Evolutionary conservation across 2,113 vertebrate species (phyloP).

Genomic region (Amphiprion ocellaris): DNA sequence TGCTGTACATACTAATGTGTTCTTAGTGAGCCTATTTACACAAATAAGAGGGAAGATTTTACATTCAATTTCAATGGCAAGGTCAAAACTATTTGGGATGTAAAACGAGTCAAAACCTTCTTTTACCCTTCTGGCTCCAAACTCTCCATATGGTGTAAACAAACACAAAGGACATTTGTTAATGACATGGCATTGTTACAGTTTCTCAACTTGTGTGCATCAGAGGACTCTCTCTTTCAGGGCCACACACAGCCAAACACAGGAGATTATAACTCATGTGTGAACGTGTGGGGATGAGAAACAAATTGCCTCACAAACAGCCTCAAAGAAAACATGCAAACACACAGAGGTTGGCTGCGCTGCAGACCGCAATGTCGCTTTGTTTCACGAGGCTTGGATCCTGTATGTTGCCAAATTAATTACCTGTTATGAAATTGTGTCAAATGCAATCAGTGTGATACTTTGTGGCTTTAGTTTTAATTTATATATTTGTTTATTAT

Average conservation of each 20-base stretch:
- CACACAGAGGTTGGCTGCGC: neutral
- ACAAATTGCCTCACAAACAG: conserved; percentile 16
- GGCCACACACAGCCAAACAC: conserved; percentile 29
- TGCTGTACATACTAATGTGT: conserved; percentile 55
- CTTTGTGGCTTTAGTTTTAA: neutral
- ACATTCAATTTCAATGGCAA: conserved; percentile 52
- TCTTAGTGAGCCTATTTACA: conserved; percentile 3
- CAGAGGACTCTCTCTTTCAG: conserved; percentile 39
- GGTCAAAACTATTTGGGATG: conserved; percentile 67
- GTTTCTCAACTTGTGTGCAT: conserved; percentile 50
- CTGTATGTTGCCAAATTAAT: conserved; percentile 30
- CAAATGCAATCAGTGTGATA: neutral
- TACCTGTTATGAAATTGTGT: conserved; percentile 18
- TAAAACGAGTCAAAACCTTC: conserved; percentile 53
- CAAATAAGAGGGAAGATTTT: conserved; percentile 32
- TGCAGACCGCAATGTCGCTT: conserved; percentile 9
- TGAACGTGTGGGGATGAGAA: conserved; percentile 37
- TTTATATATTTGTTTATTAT: neutral
- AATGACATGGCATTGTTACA: conserved; percentile 67
- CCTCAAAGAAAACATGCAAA: conserved; percentile 4
- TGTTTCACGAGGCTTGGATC: conserved; percentile 8
- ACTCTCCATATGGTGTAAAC: conserved; percentile 73
- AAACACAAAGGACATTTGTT: conserved; percentile 63
- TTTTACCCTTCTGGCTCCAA: conserved; percentile 56
- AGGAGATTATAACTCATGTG: conserved; percentile 41